These are phyloP conservation scores for Stegastes partitus DNA, from an alignment of 2,113 vertebrate genomes.

Conservation along the genomic window DNA sequence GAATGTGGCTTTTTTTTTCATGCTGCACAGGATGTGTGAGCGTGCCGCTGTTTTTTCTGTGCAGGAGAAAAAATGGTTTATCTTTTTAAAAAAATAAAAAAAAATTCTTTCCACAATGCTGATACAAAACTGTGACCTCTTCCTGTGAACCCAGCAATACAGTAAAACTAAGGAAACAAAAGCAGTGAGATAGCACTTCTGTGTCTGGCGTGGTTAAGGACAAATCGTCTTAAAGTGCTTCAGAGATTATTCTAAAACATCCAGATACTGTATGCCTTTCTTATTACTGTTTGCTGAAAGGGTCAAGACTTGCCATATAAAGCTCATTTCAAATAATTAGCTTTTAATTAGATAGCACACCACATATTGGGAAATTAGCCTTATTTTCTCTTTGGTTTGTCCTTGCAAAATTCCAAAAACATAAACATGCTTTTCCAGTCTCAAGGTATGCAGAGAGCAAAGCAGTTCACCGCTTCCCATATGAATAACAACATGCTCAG, in stretches of 20 bases:
- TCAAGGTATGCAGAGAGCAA: background rate
- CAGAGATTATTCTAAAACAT: conserved; percentile 45
- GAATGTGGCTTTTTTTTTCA: conserved; percentile 64
- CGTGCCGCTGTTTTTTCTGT: conserved; percentile 18
- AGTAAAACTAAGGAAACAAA: conserved; percentile 74
- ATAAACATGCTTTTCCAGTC: conserved; percentile 5
- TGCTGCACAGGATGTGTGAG: conserved; percentile 47
- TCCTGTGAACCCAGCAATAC: conserved; percentile 65
- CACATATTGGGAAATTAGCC: background rate
- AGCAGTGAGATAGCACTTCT: conserved; percentile 51
- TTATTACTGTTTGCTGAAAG: conserved; percentile 51
- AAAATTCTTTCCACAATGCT: conserved; percentile 55
- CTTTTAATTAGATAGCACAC: conserved; percentile 30
- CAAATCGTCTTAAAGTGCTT: conserved; percentile 58
- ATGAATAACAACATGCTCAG: conserved; percentile 12
- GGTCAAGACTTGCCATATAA: conserved; percentile 39
- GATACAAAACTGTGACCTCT: conserved; percentile 72
- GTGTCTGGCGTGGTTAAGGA: conserved; percentile 68
- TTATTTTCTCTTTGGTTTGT: conserved; percentile 53
- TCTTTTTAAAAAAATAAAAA: conserved; percentile 33
- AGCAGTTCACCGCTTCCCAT: conserved; percentile 2
- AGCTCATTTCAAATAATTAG: conserved; percentile 58
- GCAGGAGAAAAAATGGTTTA: conserved; percentile 52
- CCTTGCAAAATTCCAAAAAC: conserved; percentile 52
- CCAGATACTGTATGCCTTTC: conserved; percentile 16